Conservation (phyloP, 2,113 vertebrate genomes). For the Phoxinus phoxinus region DNA sequence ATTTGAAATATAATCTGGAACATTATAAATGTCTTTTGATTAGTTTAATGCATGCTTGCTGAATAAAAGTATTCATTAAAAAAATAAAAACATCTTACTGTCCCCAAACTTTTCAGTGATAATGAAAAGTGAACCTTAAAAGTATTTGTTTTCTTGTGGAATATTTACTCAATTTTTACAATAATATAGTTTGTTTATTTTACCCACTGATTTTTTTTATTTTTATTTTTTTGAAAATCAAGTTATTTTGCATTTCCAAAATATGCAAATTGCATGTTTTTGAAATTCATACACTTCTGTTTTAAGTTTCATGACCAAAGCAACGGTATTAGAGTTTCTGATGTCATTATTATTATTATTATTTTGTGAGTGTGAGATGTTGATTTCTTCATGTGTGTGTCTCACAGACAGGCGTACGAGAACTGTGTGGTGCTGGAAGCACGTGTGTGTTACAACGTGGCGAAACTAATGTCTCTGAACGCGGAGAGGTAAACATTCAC, state of each 20-base stretch:
- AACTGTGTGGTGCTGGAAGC: conserved; percentile 94
- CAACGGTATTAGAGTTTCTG: not conserved
- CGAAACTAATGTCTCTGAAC: conserved; percentile 92
- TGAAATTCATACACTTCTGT: not conserved
- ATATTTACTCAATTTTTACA: too few relatives aligned
- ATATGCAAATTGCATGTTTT: not conserved
- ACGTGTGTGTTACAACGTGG: conserved; percentile 94
- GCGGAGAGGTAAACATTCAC: conserved; percentile 79
- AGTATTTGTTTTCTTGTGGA: too few relatives aligned
- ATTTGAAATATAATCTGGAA: not conserved
- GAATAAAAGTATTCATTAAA: not conserved
- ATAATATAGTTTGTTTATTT: too few relatives aligned
- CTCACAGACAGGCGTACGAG: conserved; percentile 90
- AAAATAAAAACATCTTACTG: too few relatives aligned
- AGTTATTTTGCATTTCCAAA: not conserved
- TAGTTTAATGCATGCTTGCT: not conserved
- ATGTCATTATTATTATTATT: not conserved
- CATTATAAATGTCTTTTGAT: not conserved
- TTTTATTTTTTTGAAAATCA: not conserved
- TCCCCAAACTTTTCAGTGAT: too few relatives aligned
- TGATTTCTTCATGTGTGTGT: not conserved
- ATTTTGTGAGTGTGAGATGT: not conserved
- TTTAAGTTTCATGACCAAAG: not conserved
- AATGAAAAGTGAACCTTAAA: too few relatives aligned
- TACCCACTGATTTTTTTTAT: too few relatives aligned